Evolutionary conservation across 2,113 vertebrate species (phyloP), one percentile per base, ranked within the genome.

Genomic region (Apaloderma vittatum): DNA sequence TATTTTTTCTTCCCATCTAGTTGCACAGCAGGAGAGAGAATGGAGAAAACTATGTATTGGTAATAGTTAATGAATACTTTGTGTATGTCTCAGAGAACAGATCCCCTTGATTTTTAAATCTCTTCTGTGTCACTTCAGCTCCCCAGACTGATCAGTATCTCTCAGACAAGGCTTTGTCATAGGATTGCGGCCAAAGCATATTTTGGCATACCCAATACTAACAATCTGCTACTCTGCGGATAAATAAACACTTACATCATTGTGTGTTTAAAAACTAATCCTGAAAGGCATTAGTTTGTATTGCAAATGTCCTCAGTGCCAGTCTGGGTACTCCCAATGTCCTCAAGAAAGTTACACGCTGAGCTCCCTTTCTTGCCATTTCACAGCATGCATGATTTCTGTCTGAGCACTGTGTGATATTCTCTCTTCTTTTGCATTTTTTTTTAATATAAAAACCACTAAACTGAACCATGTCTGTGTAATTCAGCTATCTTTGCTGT

Each of bases 231-330:
- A 52, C 94, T 94, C 67, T 51, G 61, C 0, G 34, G 81, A 95
- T 91, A 95, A 95, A 90, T 93, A 91, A 96, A 94, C 81, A 75
- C 86, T 96, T 94, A 61, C 88, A 94, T 87, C 88, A 82, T 70
- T 89, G 62, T 94, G 59, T 94, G 79, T 89, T 94, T 93, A 95
- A 97, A 96, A 92, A 92, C 79, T 95, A 95, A 97, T 94, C 86
- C 95, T 95, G 86, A 94, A 92, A 94, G 80, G 40, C 73, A 73
- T 89, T 97, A 91, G 30, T 55, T 83, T 94, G 59, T 58, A 49
- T 96, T 96, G 48, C 86, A 90, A 92, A 95, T 55, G 86, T 78
- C 80, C 80, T 89, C 79, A 52, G 27, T 85, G 54, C 36, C 80
- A 85, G 80, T 49, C 66, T 93, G 73, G 54, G 70, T 81, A 84